Percentiles rank a stretch among this genome's conserved stretches.
Conservation (phyloP, 2,797 vertebrate species). For the Sus cebifrons region DNA sequence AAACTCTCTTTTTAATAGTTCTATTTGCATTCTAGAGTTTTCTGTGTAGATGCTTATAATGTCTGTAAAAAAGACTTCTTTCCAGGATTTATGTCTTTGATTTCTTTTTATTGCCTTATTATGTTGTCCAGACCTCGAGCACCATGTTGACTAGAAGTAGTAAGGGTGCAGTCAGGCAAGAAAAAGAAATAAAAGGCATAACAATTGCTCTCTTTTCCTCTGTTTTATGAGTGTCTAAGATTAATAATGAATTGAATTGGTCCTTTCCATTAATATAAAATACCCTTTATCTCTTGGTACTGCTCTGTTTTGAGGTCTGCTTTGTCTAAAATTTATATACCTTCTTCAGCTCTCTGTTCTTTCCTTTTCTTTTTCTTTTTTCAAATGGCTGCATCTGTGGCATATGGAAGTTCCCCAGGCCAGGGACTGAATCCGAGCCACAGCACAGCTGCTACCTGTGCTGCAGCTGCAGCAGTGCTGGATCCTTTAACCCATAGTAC, state of each 20-base stretch:
- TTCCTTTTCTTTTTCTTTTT: no score
- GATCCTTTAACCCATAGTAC: no score
- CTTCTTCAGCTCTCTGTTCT: background rate
- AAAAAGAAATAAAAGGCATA: conserved; percentile 16
- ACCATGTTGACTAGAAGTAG: background rate
- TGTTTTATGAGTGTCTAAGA: background rate
- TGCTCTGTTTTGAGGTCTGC: background rate
- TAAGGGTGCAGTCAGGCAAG: background rate
- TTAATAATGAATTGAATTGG: conserved; percentile 2
- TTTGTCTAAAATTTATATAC: conserved; percentile 32
- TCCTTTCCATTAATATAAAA: background rate
- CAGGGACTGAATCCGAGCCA: no score
- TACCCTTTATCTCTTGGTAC: conserved; percentile 16
- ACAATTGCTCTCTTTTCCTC: background rate
- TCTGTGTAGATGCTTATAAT: background rate
- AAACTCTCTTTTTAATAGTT: background rate
- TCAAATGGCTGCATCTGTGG: no score
- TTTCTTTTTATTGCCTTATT: conserved; percentile 17
- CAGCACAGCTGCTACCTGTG: no score
- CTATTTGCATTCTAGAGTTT: background rate
- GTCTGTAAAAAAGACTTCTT: conserved; percentile 11
- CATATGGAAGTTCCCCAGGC: no score
- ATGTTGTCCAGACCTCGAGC: background rate
- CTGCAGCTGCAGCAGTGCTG: no score
- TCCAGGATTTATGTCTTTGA: background rate